These are phyloP conservation scores for Stratiomys singularior DNA, from an alignment of 2,888 invertebrate genomes.

Conservation along the genomic window DNA sequence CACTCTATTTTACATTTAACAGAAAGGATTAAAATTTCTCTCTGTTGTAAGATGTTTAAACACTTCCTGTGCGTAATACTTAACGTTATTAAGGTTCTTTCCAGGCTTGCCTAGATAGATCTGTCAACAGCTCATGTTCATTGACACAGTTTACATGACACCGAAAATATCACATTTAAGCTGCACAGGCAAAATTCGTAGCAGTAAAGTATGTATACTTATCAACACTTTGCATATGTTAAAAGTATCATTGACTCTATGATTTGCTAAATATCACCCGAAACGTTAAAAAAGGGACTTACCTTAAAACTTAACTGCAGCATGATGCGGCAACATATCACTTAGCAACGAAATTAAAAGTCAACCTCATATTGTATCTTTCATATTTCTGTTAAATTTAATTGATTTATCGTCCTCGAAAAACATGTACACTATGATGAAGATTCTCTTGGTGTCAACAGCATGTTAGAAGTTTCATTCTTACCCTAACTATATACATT, in stretches of 20 bases:
- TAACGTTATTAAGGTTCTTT: too few species aligned
- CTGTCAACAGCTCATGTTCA: too few species aligned
- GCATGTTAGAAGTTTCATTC: not conserved
- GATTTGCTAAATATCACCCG: too few species aligned
- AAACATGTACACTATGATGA: not conserved
- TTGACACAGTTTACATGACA: not conserved
- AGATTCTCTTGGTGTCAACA: slow-evolving; percentile 20
- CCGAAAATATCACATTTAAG: not conserved
- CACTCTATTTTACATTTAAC: not conserved
- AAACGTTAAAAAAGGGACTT: too few species aligned
- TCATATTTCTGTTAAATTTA: not conserved
- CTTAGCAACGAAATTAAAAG: too few species aligned
- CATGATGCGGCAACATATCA: too few species aligned
- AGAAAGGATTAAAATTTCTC: not conserved
- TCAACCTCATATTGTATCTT: not conserved
- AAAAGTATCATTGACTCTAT: too few species aligned
- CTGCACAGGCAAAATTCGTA: not conserved
- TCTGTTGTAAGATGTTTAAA: too few species aligned
- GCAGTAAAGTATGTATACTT: not conserved
- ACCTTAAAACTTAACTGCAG: too few species aligned
- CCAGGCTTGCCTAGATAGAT: too few species aligned
- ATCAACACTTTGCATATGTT: not conserved
- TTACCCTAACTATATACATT: not conserved
- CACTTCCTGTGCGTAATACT: too few species aligned
- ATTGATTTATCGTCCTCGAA: slow-evolving; percentile 22